These are phyloP conservation scores for Borostomias antarcticus DNA, from an alignment of 2,797 vertebrate species.

Conservation along the genomic window DNA sequence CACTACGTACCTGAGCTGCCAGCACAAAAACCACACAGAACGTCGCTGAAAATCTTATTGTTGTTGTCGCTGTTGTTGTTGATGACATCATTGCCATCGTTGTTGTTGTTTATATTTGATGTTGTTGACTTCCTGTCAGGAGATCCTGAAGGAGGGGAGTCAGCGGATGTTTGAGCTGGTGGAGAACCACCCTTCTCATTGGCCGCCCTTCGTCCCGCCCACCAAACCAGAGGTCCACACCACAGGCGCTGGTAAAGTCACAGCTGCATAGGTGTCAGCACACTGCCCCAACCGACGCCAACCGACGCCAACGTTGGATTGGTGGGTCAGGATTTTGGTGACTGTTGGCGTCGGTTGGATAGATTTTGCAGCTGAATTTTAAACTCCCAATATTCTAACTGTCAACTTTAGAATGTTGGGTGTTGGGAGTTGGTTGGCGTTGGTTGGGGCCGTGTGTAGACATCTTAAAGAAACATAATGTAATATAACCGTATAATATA, in stretches of 20 bases:
- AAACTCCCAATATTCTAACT: too few relatives aligned
- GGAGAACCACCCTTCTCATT: slow-evolving; percentile 84
- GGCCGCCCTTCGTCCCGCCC: slow-evolving; percentile 87
- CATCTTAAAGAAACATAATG: too few relatives aligned
- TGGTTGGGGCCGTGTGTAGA: too few relatives aligned
- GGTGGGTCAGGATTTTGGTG: too few relatives aligned
- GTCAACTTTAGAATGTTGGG: too few relatives aligned
- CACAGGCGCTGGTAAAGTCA: slow-evolving; percentile 84
- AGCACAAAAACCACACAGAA: neutral
- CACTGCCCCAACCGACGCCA: too few relatives aligned
- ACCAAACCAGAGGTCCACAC: slow-evolving; percentile 86
- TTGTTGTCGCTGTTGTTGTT: neutral
- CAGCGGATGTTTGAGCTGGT: slow-evolving; percentile 88
- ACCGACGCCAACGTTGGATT: too few relatives aligned
- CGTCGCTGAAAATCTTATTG: neutral
- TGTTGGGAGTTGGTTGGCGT: too few relatives aligned
- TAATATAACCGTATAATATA: too few relatives aligned
- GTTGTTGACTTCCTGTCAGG: slow-evolving; percentile 64
- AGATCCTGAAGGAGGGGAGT: slow-evolving; percentile 82
- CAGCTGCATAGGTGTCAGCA: too few relatives aligned
- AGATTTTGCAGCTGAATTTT: too few relatives aligned
- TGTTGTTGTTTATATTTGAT: neutral
- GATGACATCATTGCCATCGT: neutral
- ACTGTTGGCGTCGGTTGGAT: too few relatives aligned
- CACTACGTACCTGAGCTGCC: neutral